Evolutionary conservation across 1,140 invertebrate genomes (phyloP).

Genomic region (Drosophila erecta): DNA sequence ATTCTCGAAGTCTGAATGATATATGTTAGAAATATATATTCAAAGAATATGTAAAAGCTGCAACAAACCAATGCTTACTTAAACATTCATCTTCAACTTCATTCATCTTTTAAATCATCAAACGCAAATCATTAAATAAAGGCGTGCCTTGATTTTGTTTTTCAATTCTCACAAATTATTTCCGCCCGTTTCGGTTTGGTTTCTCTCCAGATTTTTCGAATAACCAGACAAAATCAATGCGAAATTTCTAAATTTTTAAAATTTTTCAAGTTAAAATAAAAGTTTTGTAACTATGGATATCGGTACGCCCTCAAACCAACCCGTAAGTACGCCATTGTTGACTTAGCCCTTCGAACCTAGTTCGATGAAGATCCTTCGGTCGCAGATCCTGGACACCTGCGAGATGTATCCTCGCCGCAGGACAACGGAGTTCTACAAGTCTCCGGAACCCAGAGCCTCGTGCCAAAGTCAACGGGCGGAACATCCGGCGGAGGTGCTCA

Average conservation of each 20-base stretch:
- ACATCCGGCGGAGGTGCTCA: conserved; percentile 14
- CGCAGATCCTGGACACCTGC: not conserved
- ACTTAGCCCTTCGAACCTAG: too few relatives aligned
- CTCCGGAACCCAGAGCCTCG: not conserved
- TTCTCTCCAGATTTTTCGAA: not conserved
- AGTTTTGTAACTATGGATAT: not conserved
- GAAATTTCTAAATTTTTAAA: conserved; percentile 1
- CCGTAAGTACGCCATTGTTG: not conserved
- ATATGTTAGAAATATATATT: too few relatives aligned
- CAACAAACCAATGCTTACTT: too few relatives aligned
- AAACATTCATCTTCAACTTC: too few relatives aligned
- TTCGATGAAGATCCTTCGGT: too few relatives aligned
- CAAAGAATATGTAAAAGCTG: too few relatives aligned
- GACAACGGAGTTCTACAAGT: conserved; percentile 8
- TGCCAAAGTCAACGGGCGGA: conserved; percentile 12
- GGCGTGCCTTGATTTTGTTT: not conserved
- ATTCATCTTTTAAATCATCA: too few relatives aligned
- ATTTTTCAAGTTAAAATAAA: not conserved
- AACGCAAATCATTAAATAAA: too few relatives aligned
- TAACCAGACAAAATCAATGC: not conserved
- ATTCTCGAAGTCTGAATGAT: too few relatives aligned
- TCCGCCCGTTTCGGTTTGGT: not conserved
- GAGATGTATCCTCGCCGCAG: conserved; percentile 17
- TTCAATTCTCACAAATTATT: not conserved
- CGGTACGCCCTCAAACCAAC: not conserved